These are phyloP conservation scores for Perizoma flavofasciatum DNA, from an alignment of 2,888 invertebrate genomes.

Conservation along the genomic window DNA sequence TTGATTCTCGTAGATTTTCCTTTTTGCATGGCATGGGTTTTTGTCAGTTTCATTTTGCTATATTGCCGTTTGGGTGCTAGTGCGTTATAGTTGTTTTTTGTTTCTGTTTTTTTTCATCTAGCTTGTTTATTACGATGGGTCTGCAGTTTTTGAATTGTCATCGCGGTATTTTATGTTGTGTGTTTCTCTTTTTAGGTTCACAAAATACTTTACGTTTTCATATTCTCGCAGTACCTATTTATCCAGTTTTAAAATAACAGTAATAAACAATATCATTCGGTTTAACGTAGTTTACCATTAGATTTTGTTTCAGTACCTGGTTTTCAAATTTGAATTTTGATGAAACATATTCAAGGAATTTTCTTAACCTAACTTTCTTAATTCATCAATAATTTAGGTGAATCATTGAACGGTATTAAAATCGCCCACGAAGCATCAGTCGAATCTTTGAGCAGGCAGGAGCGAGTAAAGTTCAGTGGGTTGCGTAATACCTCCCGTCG, in stretches of 20 bases:
- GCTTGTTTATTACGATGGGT: slow-evolving; percentile 53
- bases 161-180: slow-evolving; percentile 39
- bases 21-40: slow-evolving; percentile 78
- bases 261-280: too few species aligned
- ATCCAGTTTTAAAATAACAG: too few species aligned
- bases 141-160: slow-evolving; percentile 49
- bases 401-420: slow-evolving; percentile 48
- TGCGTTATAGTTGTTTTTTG: slow-evolving; percentile 55
- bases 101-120: slow-evolving; percentile 58
- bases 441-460: slow-evolving; percentile 41
- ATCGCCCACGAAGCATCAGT: slow-evolving; percentile 46
- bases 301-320: too few species aligned
- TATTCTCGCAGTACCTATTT: slow-evolving; percentile 9
- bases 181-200: slow-evolving; percentile 22
- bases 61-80: slow-evolving; percentile 62
- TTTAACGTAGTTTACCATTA: slow-evolving; percentile 2
- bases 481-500: slow-evolving; percentile 54
- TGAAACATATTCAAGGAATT: slow-evolving; percentile 6
- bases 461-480: slow-evolving; percentile 55
- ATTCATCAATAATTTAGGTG: slow-evolving; percentile 34
- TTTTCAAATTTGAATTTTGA: too few species aligned
- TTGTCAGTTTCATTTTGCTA: slow-evolving; percentile 54
- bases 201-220: background rate
- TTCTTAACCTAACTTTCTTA: background rate
- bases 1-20: slow-evolving; percentile 49